Percentiles rank a stretch among this genome's conserved stretches.
These are phyloP conservation scores for Drosophila burlai DNA, from an alignment of 1,140 invertebrate genomes.

Conservation along the genomic window DNA sequence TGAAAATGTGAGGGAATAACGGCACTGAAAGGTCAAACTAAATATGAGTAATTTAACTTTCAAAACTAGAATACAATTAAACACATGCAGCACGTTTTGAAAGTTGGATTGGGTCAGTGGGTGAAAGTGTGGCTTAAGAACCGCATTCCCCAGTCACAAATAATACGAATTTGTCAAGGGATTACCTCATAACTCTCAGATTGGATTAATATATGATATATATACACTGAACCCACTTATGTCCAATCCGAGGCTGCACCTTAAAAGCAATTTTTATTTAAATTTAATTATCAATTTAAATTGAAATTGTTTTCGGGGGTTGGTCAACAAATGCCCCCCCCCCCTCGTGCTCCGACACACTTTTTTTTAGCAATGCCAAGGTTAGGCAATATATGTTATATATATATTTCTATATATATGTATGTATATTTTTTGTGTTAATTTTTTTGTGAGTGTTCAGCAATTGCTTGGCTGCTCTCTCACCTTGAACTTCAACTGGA, in stretches of 20 bases:
- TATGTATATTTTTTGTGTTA: constrained; percentile 22
- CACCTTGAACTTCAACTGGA: constrained; percentile 80
- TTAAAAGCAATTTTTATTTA: constrained; percentile 56
- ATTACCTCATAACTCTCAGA: constrained; percentile 34
- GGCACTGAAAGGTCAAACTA: constrained; percentile 61
- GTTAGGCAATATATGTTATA: constrained; percentile 28
- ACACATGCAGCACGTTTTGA: constrained; percentile 26
- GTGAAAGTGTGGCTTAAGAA: background rate
- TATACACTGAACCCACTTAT: no score
- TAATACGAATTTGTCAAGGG: constrained; percentile 9
- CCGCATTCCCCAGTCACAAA: background rate
- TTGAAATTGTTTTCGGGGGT: constrained; percentile 60
- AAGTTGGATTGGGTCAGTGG: constrained; percentile 34
- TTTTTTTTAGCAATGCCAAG: constrained; percentile 43
- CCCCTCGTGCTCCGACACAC: constrained; percentile 4
- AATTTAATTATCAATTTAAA: constrained; percentile 75
- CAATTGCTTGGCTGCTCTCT: constrained; percentile 56
- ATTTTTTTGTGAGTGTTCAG: constrained; percentile 55
- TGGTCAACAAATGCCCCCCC: constrained; percentile 4
- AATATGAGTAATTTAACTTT: constrained; percentile 44
- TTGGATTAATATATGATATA: constrained; percentile 11
- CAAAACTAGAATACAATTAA: constrained; percentile 11
- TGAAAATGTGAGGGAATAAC: constrained; percentile 31
- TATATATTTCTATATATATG: background rate
- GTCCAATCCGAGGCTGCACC: constrained; percentile 26